phyloP scores from a whole-genome alignment of 2,888 invertebrate genomes.

The Frankliniella fusca region DNA sequence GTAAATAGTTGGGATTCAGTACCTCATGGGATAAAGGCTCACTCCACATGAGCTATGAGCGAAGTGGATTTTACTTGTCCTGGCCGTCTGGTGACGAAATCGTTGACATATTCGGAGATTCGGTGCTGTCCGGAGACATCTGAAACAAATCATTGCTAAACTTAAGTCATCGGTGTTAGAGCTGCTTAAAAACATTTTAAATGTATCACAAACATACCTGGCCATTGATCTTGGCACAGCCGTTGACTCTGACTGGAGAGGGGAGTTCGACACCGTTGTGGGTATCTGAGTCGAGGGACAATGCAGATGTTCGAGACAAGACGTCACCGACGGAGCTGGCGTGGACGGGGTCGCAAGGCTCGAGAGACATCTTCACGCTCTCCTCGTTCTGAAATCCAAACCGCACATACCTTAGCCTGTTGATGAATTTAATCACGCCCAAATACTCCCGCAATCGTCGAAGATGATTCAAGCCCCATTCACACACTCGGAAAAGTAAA shows the following conservation, averaged over 20 bases:
- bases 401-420: too few species aligned
- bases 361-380: conserved; percentile 40
- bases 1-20: not conserved
- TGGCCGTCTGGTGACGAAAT: not conserved
- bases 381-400: conserved; percentile 40
- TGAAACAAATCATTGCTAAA: not conserved
- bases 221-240: not conserved
- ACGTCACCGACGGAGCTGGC: conserved; percentile 28
- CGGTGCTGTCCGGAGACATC: conserved; percentile 5
- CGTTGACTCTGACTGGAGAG: not conserved
- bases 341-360: conserved; percentile 37
- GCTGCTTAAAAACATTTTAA: not conserved
- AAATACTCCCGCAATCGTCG: too few species aligned
- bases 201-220: not conserved
- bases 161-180: not conserved
- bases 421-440: too few species aligned
- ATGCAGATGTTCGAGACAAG: not conserved
- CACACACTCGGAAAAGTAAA: too few species aligned
- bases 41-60: not conserved
- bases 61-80: too few species aligned
- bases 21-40: not conserved
- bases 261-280: not conserved
- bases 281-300: not conserved
- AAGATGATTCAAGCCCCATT: too few species aligned
- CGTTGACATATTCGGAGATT: not conserved